These are phyloP conservation scores for Asobara japonica DNA, from an alignment of 1,140 invertebrate species.

Conservation along the genomic window DNA sequence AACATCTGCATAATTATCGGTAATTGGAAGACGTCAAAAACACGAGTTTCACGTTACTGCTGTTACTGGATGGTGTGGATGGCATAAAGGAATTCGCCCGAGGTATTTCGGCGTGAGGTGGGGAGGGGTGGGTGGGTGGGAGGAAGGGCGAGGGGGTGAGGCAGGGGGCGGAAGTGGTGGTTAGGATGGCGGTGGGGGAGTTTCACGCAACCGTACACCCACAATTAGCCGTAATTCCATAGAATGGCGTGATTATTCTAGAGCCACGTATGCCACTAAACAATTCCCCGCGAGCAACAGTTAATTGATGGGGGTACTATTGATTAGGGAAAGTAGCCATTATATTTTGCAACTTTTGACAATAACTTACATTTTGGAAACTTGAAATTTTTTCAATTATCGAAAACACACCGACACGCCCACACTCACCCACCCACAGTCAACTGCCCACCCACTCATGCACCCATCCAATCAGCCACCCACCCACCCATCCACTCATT, in stretches of 20 bases:
- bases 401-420: too few relatives aligned
- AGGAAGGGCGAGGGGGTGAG: too few relatives aligned
- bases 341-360: too few relatives aligned
- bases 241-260: constrained; percentile 9
- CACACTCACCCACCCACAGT: too few relatives aligned
- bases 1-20: neutral
- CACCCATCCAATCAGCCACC: too few relatives aligned
- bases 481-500: too few relatives aligned
- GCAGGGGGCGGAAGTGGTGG: too few relatives aligned
- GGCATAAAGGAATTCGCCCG: neutral
- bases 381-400: neutral
- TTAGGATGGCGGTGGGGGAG: too few relatives aligned
- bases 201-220: neutral
- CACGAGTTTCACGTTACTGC: neutral
- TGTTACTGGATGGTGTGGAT: neutral
- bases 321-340: neutral
- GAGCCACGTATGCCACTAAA: neutral
- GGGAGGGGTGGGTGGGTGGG: too few relatives aligned
- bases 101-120: too few relatives aligned
- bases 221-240: constrained; percentile 11
- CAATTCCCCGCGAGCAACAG: neutral
- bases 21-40: constrained; percentile 14
- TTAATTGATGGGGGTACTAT: neutral
- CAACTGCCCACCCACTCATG: too few relatives aligned
- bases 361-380: neutral